Evolutionary conservation across 2,797 vertebrate genomes (phyloP).

Genomic region (Pipistrellus nathusii): DNA sequence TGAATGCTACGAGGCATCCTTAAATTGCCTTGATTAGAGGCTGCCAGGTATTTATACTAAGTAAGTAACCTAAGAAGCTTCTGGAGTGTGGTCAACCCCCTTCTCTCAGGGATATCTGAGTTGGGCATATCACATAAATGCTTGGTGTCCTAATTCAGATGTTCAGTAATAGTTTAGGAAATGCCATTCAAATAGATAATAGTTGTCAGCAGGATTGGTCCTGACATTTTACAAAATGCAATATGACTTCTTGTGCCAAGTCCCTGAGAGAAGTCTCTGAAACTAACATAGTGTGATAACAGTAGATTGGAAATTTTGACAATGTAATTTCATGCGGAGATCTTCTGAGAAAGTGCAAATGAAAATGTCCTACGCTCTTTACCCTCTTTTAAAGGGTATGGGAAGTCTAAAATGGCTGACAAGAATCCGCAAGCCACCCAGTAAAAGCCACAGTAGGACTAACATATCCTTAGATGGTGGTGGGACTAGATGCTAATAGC

Average conservation of each 20-base stretch:
- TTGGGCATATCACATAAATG: not conserved
- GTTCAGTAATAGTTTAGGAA: not conserved
- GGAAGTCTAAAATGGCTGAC: not conserved
- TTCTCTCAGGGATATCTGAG: not conserved
- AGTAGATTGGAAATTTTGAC: not conserved
- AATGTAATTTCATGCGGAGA: not conserved
- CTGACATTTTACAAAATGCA: constrained; percentile 33
- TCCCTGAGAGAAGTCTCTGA: not conserved
- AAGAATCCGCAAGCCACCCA: not conserved
- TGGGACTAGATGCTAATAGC: not conserved
- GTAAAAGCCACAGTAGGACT: not conserved
- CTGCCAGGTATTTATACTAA: not conserved
- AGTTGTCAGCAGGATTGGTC: not conserved
- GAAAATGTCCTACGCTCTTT: not conserved
- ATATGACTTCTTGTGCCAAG: not conserved
- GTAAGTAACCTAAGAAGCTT: too few species aligned
- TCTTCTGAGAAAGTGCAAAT: not conserved
- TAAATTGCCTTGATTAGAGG: not conserved
- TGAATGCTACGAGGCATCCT: not conserved
- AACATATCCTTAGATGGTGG: not conserved
- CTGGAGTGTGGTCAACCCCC: not conserved
- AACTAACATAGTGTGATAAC: not conserved
- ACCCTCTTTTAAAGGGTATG: not conserved
- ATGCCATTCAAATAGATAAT: not conserved
- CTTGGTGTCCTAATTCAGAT: not conserved